Percentiles rank a stretch among this genome's conserved stretches.
These are phyloP conservation scores for Cantharis nigra DNA, from an alignment of 2,888 invertebrate species.

Conservation along the genomic window DNA sequence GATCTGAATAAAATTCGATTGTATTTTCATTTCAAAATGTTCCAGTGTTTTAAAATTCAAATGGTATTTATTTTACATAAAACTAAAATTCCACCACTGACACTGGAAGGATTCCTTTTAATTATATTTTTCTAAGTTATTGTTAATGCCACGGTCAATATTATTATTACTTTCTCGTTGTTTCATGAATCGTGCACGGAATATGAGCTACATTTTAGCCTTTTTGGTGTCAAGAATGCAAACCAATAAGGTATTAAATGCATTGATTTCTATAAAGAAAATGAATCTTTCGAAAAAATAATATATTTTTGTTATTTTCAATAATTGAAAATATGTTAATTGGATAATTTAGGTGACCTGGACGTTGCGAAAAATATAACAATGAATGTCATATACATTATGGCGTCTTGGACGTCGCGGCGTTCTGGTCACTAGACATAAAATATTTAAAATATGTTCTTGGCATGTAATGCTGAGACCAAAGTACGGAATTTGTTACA, in stretches of 20 bases:
- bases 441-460: background rate
- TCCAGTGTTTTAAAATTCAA: background rate
- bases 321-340: too few relatives aligned
- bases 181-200: slow-evolving; percentile 19
- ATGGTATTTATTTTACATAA: background rate
- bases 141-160: slow-evolving; percentile 25
- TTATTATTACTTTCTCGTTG: slow-evolving; percentile 29
- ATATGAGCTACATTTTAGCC: slow-evolving; percentile 31
- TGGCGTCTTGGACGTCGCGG: too few relatives aligned
- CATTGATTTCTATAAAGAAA: slow-evolving; percentile 23
- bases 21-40: background rate
- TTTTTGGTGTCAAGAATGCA: slow-evolving; percentile 28
- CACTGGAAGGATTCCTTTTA: background rate
- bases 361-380: too few relatives aligned
- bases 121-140: background rate
- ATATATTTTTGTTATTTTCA: background rate
- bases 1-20: background rate
- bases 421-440: background rate
- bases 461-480: background rate
- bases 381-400: too few relatives aligned
- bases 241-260: slow-evolving; percentile 13
- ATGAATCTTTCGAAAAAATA: slow-evolving; percentile 13
- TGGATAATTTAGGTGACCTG: too few relatives aligned
- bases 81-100: background rate
- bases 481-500: background rate